Conservation (phyloP, 1,140 invertebrate species). For the Nasonia giraulti region DNA sequence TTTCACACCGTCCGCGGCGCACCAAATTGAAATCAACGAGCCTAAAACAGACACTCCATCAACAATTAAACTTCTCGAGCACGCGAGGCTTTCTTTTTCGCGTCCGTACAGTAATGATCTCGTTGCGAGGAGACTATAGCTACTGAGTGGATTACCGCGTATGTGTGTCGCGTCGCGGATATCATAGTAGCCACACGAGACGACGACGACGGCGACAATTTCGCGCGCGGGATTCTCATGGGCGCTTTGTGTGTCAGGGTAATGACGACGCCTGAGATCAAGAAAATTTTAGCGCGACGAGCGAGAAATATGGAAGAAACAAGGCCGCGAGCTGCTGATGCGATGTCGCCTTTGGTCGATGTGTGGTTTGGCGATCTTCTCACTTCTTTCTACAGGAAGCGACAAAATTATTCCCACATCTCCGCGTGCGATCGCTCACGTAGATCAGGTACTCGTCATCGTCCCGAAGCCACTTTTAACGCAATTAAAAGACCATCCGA, state of each 20-base stretch:
- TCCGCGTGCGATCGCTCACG: too few relatives aligned
- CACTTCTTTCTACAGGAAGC: not conserved
- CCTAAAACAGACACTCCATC: too few relatives aligned
- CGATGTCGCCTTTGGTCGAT: not conserved
- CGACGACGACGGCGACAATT: constrained; percentile 8
- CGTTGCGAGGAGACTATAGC: not conserved
- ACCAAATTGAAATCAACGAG: too few relatives aligned
- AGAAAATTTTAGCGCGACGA: constrained; percentile 22
- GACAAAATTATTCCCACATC: too few relatives aligned
- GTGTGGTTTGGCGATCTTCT: not conserved
- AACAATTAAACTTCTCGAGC: too few relatives aligned
- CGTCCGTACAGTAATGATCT: not conserved
- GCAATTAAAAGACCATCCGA: too few relatives aligned
- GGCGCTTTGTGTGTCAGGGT: constrained; percentile 39
- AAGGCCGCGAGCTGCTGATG: not conserved
- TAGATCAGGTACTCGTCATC: too few relatives aligned
- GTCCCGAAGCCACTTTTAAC: too few relatives aligned
- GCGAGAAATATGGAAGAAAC: constrained; percentile 7
- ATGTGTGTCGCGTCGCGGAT: not conserved
- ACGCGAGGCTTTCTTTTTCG: too few relatives aligned
- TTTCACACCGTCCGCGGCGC: too few relatives aligned
- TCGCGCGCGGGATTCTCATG: constrained; percentile 10
- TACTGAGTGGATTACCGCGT: not conserved
- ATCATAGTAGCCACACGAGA: too few relatives aligned
- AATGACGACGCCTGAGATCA: constrained; percentile 21